A percentile compares a stretch with the other conserved stretches of the same genome.
Conservation (phyloP, 2,797 vertebrate species). For the Tragopan temminckii region DNA sequence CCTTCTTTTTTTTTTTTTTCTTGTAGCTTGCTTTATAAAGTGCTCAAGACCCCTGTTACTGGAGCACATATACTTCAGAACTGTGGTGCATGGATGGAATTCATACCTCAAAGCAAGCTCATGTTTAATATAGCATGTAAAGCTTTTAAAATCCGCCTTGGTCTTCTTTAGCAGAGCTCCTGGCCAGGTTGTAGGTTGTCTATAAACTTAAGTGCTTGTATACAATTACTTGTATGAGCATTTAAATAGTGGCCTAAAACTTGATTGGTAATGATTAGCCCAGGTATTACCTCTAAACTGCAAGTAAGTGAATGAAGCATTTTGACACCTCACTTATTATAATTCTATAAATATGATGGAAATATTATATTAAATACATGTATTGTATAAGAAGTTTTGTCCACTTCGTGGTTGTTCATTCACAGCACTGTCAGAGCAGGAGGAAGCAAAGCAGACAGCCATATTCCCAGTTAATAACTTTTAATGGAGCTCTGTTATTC, state of each 20-base stretch:
- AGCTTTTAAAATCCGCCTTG: not conserved
- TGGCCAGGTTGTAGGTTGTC: not conserved
- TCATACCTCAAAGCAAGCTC: not conserved
- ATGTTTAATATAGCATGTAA: rapidly evolving
- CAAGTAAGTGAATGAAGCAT: not conserved
- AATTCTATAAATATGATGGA: not conserved
- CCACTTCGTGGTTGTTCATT: not conserved
- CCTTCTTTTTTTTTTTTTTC: not conserved
- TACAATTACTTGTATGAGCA: not conserved
- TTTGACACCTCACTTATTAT: not conserved
- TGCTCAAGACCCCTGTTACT: not conserved
- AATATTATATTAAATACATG: not conserved
- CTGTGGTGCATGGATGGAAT: not conserved
- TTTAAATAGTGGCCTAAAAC: not conserved
- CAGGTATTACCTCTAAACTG: not conserved
- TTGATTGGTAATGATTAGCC: not conserved
- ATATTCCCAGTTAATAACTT: not conserved
- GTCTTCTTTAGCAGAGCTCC: not conserved
- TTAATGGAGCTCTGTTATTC: not conserved
- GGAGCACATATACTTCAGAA: not conserved
- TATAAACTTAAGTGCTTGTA: not conserved
- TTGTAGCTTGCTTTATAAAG: rapidly evolving
- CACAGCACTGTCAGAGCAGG: not conserved
- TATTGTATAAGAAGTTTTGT: not conserved
- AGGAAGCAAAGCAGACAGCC: not conserved